Base-by-base conservation (phyloP, 2,888 invertebrate genomes). In the Drosophila seclusa region DNA sequence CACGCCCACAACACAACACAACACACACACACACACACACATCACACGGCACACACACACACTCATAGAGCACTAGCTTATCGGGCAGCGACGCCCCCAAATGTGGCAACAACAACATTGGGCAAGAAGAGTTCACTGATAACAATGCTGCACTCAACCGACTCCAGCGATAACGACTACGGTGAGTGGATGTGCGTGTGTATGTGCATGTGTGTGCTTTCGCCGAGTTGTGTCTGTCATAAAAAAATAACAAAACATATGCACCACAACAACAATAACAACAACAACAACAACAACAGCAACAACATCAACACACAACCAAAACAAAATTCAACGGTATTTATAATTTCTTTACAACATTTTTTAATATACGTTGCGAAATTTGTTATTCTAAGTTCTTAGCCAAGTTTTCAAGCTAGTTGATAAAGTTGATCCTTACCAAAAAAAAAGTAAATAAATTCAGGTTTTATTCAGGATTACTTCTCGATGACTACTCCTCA, bases 251-350 rank as follows among this genome's bases (percentile, higher is more conserved):
- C 42, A 21, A 42, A 38, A 34, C 86, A 90, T 72, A 78, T 68
- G 59, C 70, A 83, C 63, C 50, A 68, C 69, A 67, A 67, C 63
- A 18, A 59, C 65, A 50, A 77, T 58, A 61, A 52, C 21, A 31
- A 34, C 64, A 21, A 50, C 54, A 54, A 27, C 24, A n/a, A 58
- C 68, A 80, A 71, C 73, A 68, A 68, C 63, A 48, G 59, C 52
- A 67, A 60, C 67, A 74, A 69, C 65, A 73, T 60, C 57, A 78
- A 68, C 58, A 88, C 79, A 87, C 82, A 76, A 71, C 73, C 68
- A 82, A 74, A 74, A 82, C 87, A 71, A 77, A 72, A 62, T 68
- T 80, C 60, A 87, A 87, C 78, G 90, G 89, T 90, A 89, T 90
- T 90, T 89, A 83, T 87, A 76, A 89, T 90, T 87, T 90, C 52